These are phyloP conservation scores for Camponotus floridanus DNA, from an alignment of 1,140 invertebrate genomes.

Conservation along the genomic window DNA sequence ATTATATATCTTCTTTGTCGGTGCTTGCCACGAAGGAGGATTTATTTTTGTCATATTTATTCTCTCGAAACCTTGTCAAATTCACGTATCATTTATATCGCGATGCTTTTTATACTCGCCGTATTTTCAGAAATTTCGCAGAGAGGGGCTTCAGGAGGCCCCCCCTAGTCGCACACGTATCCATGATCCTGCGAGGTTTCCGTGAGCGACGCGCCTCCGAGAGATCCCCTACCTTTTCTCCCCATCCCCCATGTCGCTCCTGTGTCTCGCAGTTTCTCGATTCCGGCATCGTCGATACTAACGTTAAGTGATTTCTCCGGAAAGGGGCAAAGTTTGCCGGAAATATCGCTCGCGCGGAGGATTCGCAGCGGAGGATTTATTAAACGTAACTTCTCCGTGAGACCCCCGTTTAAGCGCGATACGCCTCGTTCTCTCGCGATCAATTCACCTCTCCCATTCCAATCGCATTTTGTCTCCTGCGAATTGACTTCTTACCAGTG, in stretches of 20 bases:
- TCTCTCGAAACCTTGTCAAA: neutral
- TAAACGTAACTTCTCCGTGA: slow-evolving; percentile 72
- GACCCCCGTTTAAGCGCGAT: slow-evolving; percentile 64
- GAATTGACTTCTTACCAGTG: slow-evolving; percentile 29
- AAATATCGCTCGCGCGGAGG: slow-evolving; percentile 57
- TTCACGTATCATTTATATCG: slow-evolving; percentile 28
- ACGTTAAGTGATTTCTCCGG: slow-evolving; percentile 68
- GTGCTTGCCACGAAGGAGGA: neutral
- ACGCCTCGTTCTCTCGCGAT: slow-evolving; percentile 30
- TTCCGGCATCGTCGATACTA: slow-evolving; percentile 56
- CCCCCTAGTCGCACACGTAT: neutral
- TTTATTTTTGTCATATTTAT: slow-evolving; percentile 4
- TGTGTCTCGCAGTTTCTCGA: slow-evolving; percentile 15
- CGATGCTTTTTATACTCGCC: neutral
- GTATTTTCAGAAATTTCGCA: slow-evolving; percentile 5
- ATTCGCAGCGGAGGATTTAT: slow-evolving; percentile 67
- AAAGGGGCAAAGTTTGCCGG: slow-evolving; percentile 52
- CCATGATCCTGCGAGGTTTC: slow-evolving; percentile 7
- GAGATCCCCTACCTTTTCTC: neutral
- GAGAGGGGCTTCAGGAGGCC: neutral
- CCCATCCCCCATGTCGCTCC: too few relatives aligned
- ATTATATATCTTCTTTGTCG: neutral
- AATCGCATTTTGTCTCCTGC: slow-evolving; percentile 14
- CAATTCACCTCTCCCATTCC: neutral
- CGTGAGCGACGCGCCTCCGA: neutral